A percentile compares a stretch with the other conserved stretches of the same genome.
Conservation (phyloP, 2,888 invertebrate genomes). For the Noctua comes region DNA sequence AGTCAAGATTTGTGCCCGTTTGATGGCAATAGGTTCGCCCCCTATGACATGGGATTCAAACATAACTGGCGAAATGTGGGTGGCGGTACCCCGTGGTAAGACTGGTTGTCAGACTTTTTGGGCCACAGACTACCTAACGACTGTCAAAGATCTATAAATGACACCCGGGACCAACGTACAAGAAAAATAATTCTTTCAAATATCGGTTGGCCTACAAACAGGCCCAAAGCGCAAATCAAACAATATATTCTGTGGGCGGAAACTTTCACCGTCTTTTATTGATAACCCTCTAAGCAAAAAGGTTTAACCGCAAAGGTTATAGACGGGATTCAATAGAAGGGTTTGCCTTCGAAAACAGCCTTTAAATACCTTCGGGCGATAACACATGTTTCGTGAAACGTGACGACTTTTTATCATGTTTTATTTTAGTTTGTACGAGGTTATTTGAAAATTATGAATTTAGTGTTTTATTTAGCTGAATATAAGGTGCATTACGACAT, state of each 20-base stretch:
- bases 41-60: too few species aligned
- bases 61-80: too few species aligned
- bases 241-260: constrained; percentile 2
- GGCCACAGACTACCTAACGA: too few species aligned
- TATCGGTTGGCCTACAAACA: not conserved
- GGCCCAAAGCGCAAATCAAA: not conserved
- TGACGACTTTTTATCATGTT: constrained; percentile 31
- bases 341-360: constrained; percentile 37
- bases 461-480: not conserved
- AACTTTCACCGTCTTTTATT: constrained; percentile 50
- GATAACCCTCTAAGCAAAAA: constrained; percentile 49
- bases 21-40: too few species aligned
- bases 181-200: constrained; percentile 1
- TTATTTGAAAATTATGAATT: not conserved
- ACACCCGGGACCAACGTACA: too few species aligned
- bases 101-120: too few species aligned
- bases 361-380: constrained; percentile 39
- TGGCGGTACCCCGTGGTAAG: too few species aligned
- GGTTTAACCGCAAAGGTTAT: constrained; percentile 50
- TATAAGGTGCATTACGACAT: too few species aligned
- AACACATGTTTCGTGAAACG: constrained; percentile 23
- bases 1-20: too few species aligned
- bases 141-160: too few species aligned
- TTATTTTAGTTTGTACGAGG: not conserved
- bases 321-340: constrained; percentile 41